phyloP scores from a whole-genome alignment of 2,888 invertebrate species.

The Aphidius colemani region DNA sequence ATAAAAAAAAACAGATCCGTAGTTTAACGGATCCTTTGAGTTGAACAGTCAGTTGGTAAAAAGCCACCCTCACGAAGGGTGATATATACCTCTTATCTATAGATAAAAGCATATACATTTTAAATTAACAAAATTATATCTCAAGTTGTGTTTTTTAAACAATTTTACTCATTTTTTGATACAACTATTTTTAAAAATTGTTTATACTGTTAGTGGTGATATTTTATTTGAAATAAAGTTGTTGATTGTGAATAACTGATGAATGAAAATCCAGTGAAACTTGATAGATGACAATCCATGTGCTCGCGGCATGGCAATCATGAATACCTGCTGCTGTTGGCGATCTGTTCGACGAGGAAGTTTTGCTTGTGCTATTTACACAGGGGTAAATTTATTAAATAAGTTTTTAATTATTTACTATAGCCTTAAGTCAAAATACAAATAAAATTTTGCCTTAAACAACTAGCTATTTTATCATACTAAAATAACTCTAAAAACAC shows the following conservation, averaged over 20 bases:
- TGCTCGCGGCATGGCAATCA: slow-evolving; percentile 67
- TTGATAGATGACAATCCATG: slow-evolving; percentile 32
- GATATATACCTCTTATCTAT: not conserved
- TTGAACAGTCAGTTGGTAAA: slow-evolving; percentile 15
- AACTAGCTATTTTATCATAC: too few species aligned
- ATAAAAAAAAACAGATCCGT: not conserved
- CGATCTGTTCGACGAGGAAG: slow-evolving; percentile 75
- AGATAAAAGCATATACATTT: not conserved
- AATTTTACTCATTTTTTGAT: too few species aligned
- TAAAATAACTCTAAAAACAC: too few species aligned
- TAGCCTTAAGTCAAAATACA: not conserved
- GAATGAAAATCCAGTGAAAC: slow-evolving; percentile 1
- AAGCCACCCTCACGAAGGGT: slow-evolving; percentile 17
- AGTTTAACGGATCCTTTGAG: slow-evolving; percentile 11
- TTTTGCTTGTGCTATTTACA: slow-evolving; percentile 74
- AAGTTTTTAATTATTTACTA: not conserved
- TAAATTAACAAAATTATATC: not conserved
- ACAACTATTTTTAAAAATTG: too few species aligned
- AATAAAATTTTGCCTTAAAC: not conserved
- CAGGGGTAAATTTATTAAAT: slow-evolving; percentile 65
- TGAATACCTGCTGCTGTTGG: slow-evolving; percentile 80
- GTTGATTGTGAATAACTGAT: slow-evolving; percentile 8
- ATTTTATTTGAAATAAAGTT: not conserved
- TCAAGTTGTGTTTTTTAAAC: not conserved
- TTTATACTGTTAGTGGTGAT: too few species aligned